Base-by-base conservation (phyloP, 2,113 vertebrate genomes). In the Neotoma lepida region DNA sequence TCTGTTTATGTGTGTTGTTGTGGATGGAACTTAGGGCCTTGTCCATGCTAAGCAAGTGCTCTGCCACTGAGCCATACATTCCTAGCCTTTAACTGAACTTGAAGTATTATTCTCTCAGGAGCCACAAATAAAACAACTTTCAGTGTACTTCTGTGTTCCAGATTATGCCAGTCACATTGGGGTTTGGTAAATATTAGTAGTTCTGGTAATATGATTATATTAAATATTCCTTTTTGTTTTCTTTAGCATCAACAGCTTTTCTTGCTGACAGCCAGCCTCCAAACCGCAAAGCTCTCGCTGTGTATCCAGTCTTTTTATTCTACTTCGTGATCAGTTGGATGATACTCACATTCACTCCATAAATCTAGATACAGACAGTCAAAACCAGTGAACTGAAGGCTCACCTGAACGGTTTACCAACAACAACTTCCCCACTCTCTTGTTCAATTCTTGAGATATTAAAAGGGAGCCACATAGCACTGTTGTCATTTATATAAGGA, bases 301-400 rank as follows among this genome's bases (percentile, higher is more conserved):
- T 99, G 61, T 99, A 99, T 96, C 99, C 99, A 14, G 99, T 99
- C 94, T 99, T 99, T 98, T 99, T 99, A 78, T 99, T 99, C 98
- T 99, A 99, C 97, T 99, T 99, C 0, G 99, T 99, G 68, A 99
- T 99, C 96, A 99, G 99, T 78, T 99, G 99, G 99, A 99, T 99
- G 98, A 98, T 99, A 94, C 98, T 99, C 96, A 99, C 99, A 74
- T 99, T 99, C 35, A 98, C 98, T 1, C 98, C 98, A 0, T 95
- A 97, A 98, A 89, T 46, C 73, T 20, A 35, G 17, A 7, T 26
- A 26, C 20, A 88, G 84, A 92, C 97, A 95, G 96, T 95, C 26
- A 90, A 81, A 92, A 54, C 49, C 49, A 85, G 0, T 2, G 94
- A 94, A 96, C 84, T 92, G 58, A 96, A 95, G 63, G n/a, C 84